Evolutionary conservation across 2,113 vertebrate species (phyloP), one percentile per base, ranked within the genome.

Genomic region (Lota lota): DNA sequence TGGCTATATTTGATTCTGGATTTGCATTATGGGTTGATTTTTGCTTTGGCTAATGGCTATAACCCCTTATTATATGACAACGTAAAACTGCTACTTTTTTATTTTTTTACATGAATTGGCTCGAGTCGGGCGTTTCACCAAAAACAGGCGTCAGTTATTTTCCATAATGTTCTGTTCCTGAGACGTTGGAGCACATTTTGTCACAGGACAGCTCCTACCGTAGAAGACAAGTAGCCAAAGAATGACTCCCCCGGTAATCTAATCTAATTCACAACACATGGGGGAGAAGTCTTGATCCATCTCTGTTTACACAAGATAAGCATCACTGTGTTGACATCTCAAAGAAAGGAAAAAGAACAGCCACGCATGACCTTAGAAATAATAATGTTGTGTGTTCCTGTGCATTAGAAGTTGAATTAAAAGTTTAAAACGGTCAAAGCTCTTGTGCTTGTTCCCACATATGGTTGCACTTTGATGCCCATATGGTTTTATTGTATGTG

Each of bases 231-330:
- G 28, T n/a, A 18, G 65, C 63, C 28, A 51, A 78, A 62, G 66
- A 84, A 81, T 73, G 14, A 22, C 80, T 68, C 78, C 69, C 69
- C 69, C 68, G 56, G 66, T 67, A 66, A 65, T 77, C 79, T 61
- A 84, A 82, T 69, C 74, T 75, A 87, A 84, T 75, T 67, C 24
- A 66, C 73, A 65, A 78, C 82, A 82, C 72, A 84, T 87, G 87
- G 77, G 56, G 56, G 40, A 70, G 53, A 66, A 47, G 75, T 12
- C 70, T 50, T 71, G 74, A 75, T 66, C 68, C 24, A 67, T 75
- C 69, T 72, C 59, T 78, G 24, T 58, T 60, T 75, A 36, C 69
- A 53, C 24, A 74, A 58, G 74, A 83, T 65, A 73, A 71, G 62
- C 66, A 81, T 63, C 47, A 12, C 40, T 47, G 40, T 47, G 62